These are phyloP conservation scores for Phodopus roborovskii DNA, from an alignment of 2,113 vertebrate genomes.

Conservation along the genomic window DNA sequence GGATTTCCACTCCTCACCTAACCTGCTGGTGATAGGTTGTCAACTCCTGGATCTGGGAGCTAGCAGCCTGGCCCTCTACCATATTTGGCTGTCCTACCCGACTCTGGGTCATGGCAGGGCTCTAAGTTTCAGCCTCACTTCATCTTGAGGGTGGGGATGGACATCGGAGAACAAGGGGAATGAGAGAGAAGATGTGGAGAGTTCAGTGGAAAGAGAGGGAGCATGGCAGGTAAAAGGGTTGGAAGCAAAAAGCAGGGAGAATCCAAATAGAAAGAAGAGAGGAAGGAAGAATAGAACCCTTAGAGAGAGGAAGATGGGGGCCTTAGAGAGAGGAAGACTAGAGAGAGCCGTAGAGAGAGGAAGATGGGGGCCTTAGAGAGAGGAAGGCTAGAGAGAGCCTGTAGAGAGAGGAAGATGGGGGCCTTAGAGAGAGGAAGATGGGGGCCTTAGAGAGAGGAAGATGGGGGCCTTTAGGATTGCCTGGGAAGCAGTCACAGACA, in stretches of 20 bases:
- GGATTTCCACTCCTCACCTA: background rate
- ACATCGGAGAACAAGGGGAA: conserved; percentile 59
- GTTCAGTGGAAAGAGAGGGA: background rate
- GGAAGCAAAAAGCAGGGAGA: background rate
- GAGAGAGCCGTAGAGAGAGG: background rate
- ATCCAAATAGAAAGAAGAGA: background rate
- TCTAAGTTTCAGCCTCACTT: background rate
- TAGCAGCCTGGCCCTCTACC: background rate
- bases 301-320: background rate
- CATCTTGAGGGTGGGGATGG: conserved; percentile 5
- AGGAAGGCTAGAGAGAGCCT: background rate
- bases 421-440: background rate
- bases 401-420: background rate
- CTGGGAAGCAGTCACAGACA: background rate
- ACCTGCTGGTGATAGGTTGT: background rate
- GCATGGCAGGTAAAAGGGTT: background rate
- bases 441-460: background rate
- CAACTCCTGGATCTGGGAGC: background rate
- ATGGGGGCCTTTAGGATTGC: background rate
- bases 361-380: background rate
- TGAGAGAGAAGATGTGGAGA: background rate
- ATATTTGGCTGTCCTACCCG: background rate
- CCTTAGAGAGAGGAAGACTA: background rate
- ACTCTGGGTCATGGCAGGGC: background rate
- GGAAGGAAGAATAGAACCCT: background rate